A percentile compares a stretch with the other conserved stretches of the same genome.
Evolutionary conservation across 2,113 vertebrate species (phyloP).

Genomic region (Gadus chalcogrammus): DNA sequence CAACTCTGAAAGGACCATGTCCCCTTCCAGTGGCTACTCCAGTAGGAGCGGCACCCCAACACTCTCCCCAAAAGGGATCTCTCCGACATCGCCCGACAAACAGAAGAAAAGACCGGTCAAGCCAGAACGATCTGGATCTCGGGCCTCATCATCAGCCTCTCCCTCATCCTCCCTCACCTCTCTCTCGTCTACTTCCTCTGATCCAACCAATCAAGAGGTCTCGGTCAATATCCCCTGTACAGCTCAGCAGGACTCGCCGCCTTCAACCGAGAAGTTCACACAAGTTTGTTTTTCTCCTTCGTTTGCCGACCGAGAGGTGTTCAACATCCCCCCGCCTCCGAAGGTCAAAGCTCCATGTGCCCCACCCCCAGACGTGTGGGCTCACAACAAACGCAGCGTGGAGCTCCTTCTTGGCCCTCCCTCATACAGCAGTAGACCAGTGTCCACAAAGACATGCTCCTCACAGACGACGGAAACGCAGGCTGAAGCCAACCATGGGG

Average conservation of each 20-base stretch:
- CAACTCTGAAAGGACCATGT: constrained; percentile 85
- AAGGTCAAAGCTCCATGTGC: constrained; percentile 86
- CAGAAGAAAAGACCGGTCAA: constrained; percentile 78
- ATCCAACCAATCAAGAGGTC: constrained; percentile 58
- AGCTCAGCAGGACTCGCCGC: constrained; percentile 20
- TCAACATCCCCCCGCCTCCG: constrained; percentile 86
- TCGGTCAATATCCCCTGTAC: constrained; percentile 36
- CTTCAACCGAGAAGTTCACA: constrained; percentile 26
- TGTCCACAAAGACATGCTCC: constrained; percentile 8
- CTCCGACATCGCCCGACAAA: constrained; percentile 74
- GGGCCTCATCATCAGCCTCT: constrained; percentile 79
- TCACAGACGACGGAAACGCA: constrained; percentile 33
- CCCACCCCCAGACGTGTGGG: constrained; percentile 82
- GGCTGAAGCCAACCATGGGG: constrained; percentile 18
- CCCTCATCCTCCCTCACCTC: constrained; percentile 86
- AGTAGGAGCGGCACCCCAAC: constrained; percentile 95
- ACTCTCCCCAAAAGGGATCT: constrained; percentile 78
- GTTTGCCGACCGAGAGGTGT: constrained; percentile 49
- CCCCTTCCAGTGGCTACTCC: constrained; percentile 96
- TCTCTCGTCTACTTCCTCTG: constrained; percentile 80
- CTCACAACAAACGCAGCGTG: constrained; percentile 64
- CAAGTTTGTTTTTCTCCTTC: constrained; percentile 13
- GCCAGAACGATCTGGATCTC: constrained; percentile 75
- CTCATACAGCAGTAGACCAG: constrained; percentile 15
- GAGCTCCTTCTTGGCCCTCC: constrained; percentile 62